Conservation (phyloP, 2,113 vertebrate genomes). For the Phycodurus eques region DNA sequence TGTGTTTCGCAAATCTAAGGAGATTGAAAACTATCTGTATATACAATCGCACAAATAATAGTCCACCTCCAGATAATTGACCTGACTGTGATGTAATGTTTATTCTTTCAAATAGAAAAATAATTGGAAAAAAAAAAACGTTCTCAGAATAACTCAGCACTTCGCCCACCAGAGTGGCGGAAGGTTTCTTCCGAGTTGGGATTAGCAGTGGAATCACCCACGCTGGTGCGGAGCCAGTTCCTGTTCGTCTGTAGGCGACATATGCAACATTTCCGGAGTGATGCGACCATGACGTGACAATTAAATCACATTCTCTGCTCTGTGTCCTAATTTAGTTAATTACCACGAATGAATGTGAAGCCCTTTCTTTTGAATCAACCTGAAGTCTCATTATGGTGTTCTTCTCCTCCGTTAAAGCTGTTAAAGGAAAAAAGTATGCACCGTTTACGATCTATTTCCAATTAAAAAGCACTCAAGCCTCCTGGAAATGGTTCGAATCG, state of each 20-base stretch:
- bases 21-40: no score
- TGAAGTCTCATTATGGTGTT: neutral
- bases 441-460: constrained; percentile 13
- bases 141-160: constrained; percentile 31
- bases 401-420: neutral
- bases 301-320: neutral
- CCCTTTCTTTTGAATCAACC: neutral
- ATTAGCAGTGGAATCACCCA: constrained; percentile 18
- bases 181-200: constrained; percentile 10
- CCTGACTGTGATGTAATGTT: no score
- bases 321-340: neutral
- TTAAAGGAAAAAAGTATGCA: neutral
- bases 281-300: neutral
- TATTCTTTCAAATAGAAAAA: neutral
- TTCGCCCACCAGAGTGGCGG: constrained; percentile 14
- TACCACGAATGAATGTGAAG: neutral
- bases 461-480: constrained; percentile 37
- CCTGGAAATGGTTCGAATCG: constrained; percentile 17
- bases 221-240: constrained; percentile 18
- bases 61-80: no score
- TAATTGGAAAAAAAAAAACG: neutral
- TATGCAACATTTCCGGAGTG: neutral
- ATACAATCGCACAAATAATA: no score
- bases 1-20: no score
- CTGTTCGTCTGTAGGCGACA: constrained; percentile 1